Conservation (phyloP, 1,140 invertebrate genomes). For the Gonioctena quinquepunctata region DNA sequence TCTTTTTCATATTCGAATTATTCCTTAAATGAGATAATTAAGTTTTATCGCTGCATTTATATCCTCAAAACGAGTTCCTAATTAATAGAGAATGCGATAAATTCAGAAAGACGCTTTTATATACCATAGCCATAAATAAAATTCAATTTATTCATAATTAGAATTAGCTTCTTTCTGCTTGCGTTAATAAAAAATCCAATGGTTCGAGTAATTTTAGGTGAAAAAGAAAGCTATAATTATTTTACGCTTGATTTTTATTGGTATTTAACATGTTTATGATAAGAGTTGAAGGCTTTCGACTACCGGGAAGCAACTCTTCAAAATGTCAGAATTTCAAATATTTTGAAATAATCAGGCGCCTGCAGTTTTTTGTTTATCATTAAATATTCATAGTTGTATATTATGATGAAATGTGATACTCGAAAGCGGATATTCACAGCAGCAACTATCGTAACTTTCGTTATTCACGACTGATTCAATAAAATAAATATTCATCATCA, state of each 20-base stretch:
- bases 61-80: neutral
- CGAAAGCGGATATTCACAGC: no score
- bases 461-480: no score
- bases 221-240: neutral
- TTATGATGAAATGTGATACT: no score
- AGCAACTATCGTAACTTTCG: no score
- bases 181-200: neutral
- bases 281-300: neutral
- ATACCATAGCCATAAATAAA: neutral
- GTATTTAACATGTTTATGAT: neutral
- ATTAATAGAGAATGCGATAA: neutral
- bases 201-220: neutral
- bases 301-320: neutral
- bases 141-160: neutral
- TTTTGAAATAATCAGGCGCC: neutral
- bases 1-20: no score
- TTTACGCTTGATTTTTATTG: neutral
- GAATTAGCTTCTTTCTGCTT: neutral
- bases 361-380: no score
- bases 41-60: no score
- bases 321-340: neutral
- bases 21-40: no score
- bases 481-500: no score
- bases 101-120: neutral
- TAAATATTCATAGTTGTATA: no score